Base-by-base conservation (phyloP, 2,888 invertebrate genomes). In the Glyphotaelius pellucidus region DNA sequence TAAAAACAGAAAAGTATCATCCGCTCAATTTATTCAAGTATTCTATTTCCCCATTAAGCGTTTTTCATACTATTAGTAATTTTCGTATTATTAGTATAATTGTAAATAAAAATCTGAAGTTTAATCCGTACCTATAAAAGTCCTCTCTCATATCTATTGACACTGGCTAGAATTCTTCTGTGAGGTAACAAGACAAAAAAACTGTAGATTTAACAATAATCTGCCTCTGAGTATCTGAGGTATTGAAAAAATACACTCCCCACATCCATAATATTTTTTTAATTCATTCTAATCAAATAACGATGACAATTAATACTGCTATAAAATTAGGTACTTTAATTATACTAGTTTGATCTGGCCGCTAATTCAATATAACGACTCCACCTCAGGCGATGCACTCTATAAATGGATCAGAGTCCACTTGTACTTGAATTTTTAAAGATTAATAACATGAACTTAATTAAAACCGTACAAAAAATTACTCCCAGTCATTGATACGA, bases 301-400 rank as follows among this genome's bases (percentile, higher is more conserved):
- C n/a, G 25, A 67, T 67, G n/a, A 67, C 9, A 67, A 67, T 67
- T 9, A 19, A 67, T 67, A 67, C 9, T 67, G 25, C 25, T 67
- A 67, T 67, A 2, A 9, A 52, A 52, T 19, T 52, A 52, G 4
- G 15, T 19, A 19, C 52, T 25, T n/a, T 67, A 67, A 67, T n/a
- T n/a, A 67, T 67, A 67, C 67, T 9, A 25, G 67, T 67, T 67
- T 67, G 67, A 67, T 67, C 67, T 25, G 25, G 2, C 67, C 84
- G 81, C 84, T 89, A 79, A 89, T 89, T 80, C 32, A 35, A 35
- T 35, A 84, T 87, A 47, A 52, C 87, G n/a, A 87, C 47, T 87
- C 67, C 87, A 89, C 88, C 88, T 89, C 80, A 89, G 88, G 79
- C 88, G 80, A 89, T 80, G 88, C 79, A 89, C 88, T 79, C 88